These are phyloP conservation scores for Centroberyx gerrardi DNA, from an alignment of 2,797 vertebrate genomes.

Conservation along the genomic window DNA sequence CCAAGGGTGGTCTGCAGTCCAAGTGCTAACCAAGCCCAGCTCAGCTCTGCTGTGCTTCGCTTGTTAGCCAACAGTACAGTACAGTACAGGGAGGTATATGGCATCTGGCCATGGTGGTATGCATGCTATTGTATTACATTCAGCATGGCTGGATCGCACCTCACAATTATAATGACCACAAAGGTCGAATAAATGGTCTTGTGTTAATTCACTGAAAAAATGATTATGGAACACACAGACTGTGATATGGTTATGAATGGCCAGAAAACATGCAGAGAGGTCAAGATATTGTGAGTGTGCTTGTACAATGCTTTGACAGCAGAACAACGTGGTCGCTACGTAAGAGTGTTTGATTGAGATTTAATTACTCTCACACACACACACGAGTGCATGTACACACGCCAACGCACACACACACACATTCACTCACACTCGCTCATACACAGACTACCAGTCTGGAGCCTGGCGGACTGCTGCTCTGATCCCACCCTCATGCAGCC, in stretches of 20 bases:
- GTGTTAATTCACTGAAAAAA: slow-evolving; percentile 69
- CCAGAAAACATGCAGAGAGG: slow-evolving; percentile 49
- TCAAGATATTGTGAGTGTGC: slow-evolving; percentile 62
- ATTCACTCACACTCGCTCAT: slow-evolving; percentile 35
- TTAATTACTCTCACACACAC: slow-evolving; percentile 74
- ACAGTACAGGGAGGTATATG: slow-evolving; percentile 67
- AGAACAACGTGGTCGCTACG: slow-evolving; percentile 71
- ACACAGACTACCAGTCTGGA: slow-evolving; percentile 76
- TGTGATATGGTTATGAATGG: slow-evolving; percentile 57
- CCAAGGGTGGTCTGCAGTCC: slow-evolving; percentile 62
- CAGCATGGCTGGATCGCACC: slow-evolving; percentile 62
- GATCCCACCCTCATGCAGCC: slow-evolving; percentile 74
- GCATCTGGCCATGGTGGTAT: slow-evolving; percentile 65
- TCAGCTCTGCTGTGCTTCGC: slow-evolving; percentile 42
- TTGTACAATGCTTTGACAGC: slow-evolving; percentile 47
- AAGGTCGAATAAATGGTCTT: slow-evolving; percentile 67
- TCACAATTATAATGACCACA: slow-evolving; percentile 70
- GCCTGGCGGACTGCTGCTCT: slow-evolving; percentile 66
- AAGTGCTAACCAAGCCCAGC: slow-evolving; percentile 48
- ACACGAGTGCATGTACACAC: slow-evolving; percentile 53
- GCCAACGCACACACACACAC: slow-evolving; percentile 16
- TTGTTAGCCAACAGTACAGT: slow-evolving; percentile 42
- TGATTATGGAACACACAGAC: slow-evolving; percentile 54
- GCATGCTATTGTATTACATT: slow-evolving; percentile 67
- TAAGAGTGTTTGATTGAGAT: slow-evolving; percentile 79